phyloP scores from a whole-genome alignment of 2,113 vertebrate genomes.

The Etia nguti region DNA sequence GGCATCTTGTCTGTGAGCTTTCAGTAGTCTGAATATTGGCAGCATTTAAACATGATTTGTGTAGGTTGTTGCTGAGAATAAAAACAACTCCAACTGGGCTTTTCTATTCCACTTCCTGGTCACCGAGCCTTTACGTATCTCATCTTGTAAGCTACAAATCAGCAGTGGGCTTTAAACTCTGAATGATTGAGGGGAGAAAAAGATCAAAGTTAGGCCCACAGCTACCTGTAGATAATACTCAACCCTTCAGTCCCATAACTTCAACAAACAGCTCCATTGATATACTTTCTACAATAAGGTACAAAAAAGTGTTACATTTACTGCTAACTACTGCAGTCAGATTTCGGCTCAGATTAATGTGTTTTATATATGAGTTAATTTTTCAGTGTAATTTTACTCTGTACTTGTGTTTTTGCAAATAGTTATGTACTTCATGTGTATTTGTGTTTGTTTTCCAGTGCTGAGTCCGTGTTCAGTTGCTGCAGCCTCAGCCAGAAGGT shows the following conservation, averaged over 20 bases:
- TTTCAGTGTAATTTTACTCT: background rate
- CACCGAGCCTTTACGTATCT: background rate
- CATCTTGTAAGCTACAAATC: background rate
- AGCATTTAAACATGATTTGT: background rate
- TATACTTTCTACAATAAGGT: background rate
- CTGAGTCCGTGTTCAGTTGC: constrained; percentile 53
- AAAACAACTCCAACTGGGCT: background rate
- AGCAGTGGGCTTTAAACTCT: background rate
- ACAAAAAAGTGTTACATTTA: background rate
- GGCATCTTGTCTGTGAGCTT: background rate
- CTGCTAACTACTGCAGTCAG: background rate
- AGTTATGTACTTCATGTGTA: background rate
- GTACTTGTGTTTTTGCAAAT: background rate
- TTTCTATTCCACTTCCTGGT: background rate
- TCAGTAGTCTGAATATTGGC: background rate
- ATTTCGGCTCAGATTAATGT: background rate
- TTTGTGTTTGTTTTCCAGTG: constrained; percentile 50
- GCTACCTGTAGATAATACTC: background rate
- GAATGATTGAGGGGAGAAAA: background rate
- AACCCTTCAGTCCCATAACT: background rate
- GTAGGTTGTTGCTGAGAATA: background rate
- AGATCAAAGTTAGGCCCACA: background rate
- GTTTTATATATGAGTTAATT: background rate
- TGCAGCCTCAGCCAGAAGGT: constrained; percentile 70
- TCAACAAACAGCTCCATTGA: background rate